Evolutionary conservation across 2,888 invertebrate species (phyloP).

Genomic region (Neoaliturus tenellus): DNA sequence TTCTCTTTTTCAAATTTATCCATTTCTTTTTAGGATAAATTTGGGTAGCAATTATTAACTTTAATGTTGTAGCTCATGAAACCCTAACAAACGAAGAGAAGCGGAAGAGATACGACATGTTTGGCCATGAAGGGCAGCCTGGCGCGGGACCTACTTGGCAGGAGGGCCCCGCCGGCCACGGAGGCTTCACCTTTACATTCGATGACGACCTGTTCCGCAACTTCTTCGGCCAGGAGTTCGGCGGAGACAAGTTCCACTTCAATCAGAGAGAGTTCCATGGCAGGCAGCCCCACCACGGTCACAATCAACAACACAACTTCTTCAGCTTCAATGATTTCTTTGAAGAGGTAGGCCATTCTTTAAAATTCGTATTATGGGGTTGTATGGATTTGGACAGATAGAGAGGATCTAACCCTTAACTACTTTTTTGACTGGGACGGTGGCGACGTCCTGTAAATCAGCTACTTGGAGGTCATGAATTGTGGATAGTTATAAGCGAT

Average conservation of each 20-base stretch:
- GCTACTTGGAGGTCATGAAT: too few relatives aligned
- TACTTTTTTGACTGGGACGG: too few relatives aligned
- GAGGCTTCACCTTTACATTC: constrained; percentile 5
- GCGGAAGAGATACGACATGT: constrained; percentile 59
- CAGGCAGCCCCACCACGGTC: neutral
- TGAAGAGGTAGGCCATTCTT: constrained; percentile 44
- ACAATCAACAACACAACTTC: constrained; percentile 25
- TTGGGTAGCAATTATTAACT: too few relatives aligned
- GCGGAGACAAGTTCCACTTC: neutral
- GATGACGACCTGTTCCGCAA: constrained; percentile 15
- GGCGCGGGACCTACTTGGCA: neutral
- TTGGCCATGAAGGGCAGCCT: constrained; percentile 58
- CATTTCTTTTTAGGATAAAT: too few relatives aligned
- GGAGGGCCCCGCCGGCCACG: constrained; percentile 1
- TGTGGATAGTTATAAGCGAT: too few relatives aligned
- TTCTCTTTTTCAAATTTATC: too few relatives aligned
- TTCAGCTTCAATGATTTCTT: constrained; percentile 49
- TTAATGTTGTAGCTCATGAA: constrained; percentile 60
- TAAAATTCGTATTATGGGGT: too few relatives aligned
- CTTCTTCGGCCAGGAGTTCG: constrained; percentile 37
- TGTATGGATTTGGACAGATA: too few relatives aligned
- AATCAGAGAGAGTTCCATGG: constrained; percentile 27
- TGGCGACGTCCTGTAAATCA: too few relatives aligned
- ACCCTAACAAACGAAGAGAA: constrained; percentile 61
- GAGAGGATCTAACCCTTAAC: too few relatives aligned